phyloP scores from a whole-genome alignment of 2,797 vertebrate genomes.

The Melanogrammus aeglefinus region DNA sequence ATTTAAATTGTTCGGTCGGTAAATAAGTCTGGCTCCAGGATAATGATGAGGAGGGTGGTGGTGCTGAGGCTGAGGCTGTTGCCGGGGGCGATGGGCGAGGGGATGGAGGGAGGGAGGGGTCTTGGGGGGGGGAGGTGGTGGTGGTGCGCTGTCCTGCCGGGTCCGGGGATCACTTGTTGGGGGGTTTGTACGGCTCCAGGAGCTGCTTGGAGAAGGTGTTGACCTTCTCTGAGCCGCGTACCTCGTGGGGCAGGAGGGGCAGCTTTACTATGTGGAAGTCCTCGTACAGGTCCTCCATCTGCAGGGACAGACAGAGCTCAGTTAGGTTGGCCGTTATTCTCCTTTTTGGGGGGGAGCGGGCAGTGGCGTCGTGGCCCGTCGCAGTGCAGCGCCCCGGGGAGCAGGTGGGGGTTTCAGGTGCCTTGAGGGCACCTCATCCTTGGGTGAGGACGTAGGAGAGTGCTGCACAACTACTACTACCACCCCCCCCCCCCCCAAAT shows the following conservation, averaged over 20 bases:
- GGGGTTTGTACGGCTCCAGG: conserved; percentile 90
- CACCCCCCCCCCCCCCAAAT: too few species aligned
- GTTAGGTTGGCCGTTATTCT: not conserved
- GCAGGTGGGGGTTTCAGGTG: too few species aligned
- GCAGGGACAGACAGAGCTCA: not conserved
- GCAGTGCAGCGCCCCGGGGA: too few species aligned
- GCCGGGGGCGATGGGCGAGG: not conserved
- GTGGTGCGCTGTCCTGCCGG: not conserved
- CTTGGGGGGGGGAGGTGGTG: not conserved
- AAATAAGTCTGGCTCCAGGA: not conserved
- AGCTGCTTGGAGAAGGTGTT: conserved; percentile 92
- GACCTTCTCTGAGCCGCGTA: conserved; percentile 89
- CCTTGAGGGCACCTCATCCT: too few species aligned
- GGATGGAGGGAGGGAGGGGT: not conserved
- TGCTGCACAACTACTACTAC: too few species aligned
- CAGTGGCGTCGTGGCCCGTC: too few species aligned
- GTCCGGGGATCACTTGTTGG: conserved; percentile 76
- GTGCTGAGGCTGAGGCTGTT: not conserved
- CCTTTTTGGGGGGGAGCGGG: too few species aligned
- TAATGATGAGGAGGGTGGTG: not conserved
- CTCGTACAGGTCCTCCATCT: conserved; percentile 97
- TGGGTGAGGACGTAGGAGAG: too few species aligned
- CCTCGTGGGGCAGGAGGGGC: conserved; percentile 91
- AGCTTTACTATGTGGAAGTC: conserved; percentile 96
- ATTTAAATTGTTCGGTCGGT: not conserved